phyloP scores from a whole-genome alignment of 2,113 vertebrate species.

The Oreochromis spilurus region DNA sequence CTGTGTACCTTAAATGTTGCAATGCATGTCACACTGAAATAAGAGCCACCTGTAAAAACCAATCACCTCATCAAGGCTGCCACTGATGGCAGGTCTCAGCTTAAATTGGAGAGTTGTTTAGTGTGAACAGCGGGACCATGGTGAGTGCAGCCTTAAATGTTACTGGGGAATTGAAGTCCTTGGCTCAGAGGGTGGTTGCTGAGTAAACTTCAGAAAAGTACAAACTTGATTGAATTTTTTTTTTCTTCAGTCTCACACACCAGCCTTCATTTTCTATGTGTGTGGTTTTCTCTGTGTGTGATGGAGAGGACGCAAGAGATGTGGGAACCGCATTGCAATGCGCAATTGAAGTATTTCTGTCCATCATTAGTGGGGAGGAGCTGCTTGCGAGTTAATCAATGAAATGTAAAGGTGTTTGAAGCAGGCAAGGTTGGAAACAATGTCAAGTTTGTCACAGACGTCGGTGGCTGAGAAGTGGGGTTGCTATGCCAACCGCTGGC shows the following conservation, averaged over 20 bases:
- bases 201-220: slow-evolving; percentile 33
- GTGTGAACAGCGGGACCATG: not conserved
- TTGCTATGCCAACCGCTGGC: slow-evolving; percentile 59
- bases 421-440: not conserved
- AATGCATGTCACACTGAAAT: slow-evolving; percentile 11
- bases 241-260: not conserved
- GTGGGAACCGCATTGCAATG: not conserved
- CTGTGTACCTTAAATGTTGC: not conserved
- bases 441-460: not conserved
- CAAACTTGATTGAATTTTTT: slow-evolving; percentile 14
- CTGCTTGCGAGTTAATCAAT: not conserved
- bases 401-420: slow-evolving; percentile 26
- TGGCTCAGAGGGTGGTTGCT: slow-evolving; percentile 1
- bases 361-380: not conserved
- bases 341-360: not conserved
- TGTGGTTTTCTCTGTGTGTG: not conserved
- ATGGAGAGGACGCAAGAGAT: not conserved
- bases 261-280: not conserved
- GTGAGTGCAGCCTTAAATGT: not conserved
- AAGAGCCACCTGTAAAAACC: slow-evolving; percentile 16
- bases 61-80: slow-evolving; percentile 39
- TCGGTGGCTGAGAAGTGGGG: not conserved
- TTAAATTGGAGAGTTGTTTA: slow-evolving; percentile 1
- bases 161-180: slow-evolving; percentile 17
- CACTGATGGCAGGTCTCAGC: not conserved